Conservation (phyloP, 2,888 invertebrate species). For the Actias luna region DNA sequence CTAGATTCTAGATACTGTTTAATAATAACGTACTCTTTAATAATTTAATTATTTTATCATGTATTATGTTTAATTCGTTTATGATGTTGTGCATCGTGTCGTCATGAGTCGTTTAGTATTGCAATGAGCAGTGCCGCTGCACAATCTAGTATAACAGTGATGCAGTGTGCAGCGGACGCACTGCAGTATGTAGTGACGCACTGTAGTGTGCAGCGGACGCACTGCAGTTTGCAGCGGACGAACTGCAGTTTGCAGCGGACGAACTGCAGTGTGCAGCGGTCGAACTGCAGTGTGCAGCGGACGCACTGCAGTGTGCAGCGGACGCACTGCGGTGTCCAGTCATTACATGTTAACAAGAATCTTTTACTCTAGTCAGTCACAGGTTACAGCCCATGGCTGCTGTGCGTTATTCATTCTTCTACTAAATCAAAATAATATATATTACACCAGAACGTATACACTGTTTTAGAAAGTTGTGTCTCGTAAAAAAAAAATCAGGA, state of each 20-base stretch:
- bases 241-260: no score
- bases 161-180: constrained; percentile 43
- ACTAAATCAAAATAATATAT: not conserved
- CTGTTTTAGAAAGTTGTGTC: not conserved
- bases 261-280: not conserved
- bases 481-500: not conserved
- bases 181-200: no score
- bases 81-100: no score
- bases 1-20: not conserved
- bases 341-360: no score
- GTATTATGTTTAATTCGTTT: no score
- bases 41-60: no score
- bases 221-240: not conserved
- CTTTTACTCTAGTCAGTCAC: constrained; percentile 2
- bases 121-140: no score
- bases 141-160: no score
- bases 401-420: not conserved
- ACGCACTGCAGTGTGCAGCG: constrained; percentile 44
- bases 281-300: constrained; percentile 20
- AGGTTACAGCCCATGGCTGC: not conserved
- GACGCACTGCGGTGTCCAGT: no score
- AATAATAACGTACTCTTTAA: not conserved
- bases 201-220: no score
- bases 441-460: not conserved
- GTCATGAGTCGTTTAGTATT: no score